Percentiles rank a stretch among this genome's conserved stretches.
Evolutionary conservation across 2,113 vertebrate species (phyloP).

Genomic region (Pipa parva): DNA sequence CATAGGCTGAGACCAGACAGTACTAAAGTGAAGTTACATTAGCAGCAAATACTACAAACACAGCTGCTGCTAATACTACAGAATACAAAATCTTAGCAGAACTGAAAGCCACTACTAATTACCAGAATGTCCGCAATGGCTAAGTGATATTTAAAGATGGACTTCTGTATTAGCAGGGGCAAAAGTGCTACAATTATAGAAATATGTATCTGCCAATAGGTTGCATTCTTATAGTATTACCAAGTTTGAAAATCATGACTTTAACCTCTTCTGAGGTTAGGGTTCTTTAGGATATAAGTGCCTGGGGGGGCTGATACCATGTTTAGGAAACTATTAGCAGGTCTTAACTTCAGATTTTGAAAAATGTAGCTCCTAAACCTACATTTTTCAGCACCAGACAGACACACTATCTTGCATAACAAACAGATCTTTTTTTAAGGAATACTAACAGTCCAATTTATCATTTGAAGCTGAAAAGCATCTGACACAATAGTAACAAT

Average conservation of each 20-base stretch:
- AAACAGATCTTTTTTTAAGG: no score
- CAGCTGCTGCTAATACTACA: constrained; percentile 20
- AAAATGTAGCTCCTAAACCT: no score
- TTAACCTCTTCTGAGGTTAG: neutral
- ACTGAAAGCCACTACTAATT: neutral
- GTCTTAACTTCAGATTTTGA: no score
- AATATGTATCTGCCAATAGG: neutral
- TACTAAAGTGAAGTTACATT: neutral
- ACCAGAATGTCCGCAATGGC: neutral
- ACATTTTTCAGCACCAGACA: no score
- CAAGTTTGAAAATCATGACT: neutral
- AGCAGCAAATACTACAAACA: constrained; percentile 20
- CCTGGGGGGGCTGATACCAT: no score
- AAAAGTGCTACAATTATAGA: constrained; percentile 28
- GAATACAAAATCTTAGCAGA: constrained; percentile 23
- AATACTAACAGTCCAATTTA: neutral
- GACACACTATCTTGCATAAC: no score
- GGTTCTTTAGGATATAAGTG: no score
- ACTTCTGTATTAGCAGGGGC: neutral
- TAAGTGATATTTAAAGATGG: neutral
- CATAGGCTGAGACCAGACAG: neutral
- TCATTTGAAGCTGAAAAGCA: neutral
- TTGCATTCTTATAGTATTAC: constrained; percentile 30
- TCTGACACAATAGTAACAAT: constrained; percentile 14
- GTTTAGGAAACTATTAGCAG: no score